phyloP scores from a whole-genome alignment of 2,797 vertebrate species.

The Danio albolineatus region DNA sequence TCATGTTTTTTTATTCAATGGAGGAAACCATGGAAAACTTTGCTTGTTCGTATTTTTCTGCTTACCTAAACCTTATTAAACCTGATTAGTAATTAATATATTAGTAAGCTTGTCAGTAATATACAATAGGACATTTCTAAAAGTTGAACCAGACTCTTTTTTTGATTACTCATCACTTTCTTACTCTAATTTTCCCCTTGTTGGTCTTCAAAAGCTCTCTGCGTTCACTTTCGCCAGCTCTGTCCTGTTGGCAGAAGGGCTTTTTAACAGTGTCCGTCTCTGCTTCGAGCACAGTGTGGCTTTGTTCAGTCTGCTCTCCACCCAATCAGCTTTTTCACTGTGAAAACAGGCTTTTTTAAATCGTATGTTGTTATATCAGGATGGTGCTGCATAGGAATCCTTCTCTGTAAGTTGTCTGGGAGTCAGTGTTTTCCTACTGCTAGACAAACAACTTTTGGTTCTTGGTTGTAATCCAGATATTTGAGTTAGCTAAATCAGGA shows the following conservation, averaged over 20 bases:
- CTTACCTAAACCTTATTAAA: no score
- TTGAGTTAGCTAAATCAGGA: neutral
- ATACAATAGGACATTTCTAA: neutral
- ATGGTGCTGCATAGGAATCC: neutral
- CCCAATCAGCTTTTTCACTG: slow-evolving; percentile 46
- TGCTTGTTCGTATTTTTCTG: no score
- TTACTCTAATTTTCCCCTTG: slow-evolving; percentile 9
- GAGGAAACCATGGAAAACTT: no score
- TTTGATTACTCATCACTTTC: neutral
- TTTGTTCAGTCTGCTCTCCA: slow-evolving; percentile 54
- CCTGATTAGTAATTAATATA: neutral
- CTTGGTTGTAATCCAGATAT: neutral
- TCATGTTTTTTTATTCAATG: no score
- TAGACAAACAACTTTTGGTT: slow-evolving; percentile 21
- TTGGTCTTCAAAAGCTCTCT: neutral
- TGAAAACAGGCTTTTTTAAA: slow-evolving; percentile 27
- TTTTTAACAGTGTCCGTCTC: slow-evolving; percentile 51
- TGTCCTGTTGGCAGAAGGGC: slow-evolving; percentile 44
- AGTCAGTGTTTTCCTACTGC: neutral
- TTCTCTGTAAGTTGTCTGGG: neutral
- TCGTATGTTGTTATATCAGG: neutral
- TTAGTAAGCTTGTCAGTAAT: neutral
- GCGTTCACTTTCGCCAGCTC: slow-evolving; percentile 36
- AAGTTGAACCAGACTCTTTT: neutral
- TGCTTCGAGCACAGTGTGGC: slow-evolving; percentile 56